These are phyloP conservation scores for Poecilia picta DNA, from an alignment of 2,797 vertebrate genomes.

Conservation along the genomic window DNA sequence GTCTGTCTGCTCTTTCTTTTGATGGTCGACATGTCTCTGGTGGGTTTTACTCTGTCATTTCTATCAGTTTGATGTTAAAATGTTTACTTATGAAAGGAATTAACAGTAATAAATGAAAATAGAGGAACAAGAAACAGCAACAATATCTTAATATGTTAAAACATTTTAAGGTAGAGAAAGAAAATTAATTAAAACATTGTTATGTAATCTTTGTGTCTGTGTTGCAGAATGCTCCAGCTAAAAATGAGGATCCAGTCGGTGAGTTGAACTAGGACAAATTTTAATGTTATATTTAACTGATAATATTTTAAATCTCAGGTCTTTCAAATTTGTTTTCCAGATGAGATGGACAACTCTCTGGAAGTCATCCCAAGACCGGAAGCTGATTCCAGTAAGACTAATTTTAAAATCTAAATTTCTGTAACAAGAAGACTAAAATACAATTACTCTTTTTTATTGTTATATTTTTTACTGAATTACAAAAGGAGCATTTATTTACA, in stretches of 20 bases:
- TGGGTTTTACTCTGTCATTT: conserved; percentile 8
- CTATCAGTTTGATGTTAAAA: no score
- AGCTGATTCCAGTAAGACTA: neutral
- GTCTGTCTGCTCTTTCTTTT: conserved; percentile 30
- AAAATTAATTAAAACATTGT: no score
- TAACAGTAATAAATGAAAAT: no score
- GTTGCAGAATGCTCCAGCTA: conserved; percentile 8
- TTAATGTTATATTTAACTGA: neutral
- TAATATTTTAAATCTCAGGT: neutral
- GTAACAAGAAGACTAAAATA: neutral
- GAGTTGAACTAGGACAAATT: neutral
- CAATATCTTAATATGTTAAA: no score
- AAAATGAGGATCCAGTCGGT: neutral
- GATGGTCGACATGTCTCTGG: neutral
- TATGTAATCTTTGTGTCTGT: neutral
- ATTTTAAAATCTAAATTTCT: neutral
- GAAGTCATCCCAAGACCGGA: neutral
- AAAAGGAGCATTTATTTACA: neutral
- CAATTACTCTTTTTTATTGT: neutral
- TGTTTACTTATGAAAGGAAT: no score
- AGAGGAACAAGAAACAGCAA: no score
- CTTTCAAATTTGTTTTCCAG: neutral
- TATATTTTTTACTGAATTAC: neutral
- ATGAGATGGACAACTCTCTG: neutral
- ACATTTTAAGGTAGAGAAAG: no score